Conservation (phyloP, 2,797 vertebrate genomes). For the Hyperoplus lanceolatus region DNA sequence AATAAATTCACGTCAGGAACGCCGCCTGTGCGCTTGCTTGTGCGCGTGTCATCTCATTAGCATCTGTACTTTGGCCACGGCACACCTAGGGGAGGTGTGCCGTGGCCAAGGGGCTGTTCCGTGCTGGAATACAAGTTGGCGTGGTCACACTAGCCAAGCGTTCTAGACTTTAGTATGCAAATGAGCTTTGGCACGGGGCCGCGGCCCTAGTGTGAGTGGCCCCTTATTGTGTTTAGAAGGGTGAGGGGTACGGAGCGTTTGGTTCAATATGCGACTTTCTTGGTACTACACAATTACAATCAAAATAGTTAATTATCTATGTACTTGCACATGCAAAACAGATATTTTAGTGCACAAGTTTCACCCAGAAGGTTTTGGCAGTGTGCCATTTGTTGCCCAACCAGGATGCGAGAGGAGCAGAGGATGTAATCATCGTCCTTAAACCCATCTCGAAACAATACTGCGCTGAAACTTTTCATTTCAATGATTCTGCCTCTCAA, state of each 20-base stretch:
- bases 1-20: too few species aligned
- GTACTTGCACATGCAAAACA: too few species aligned
- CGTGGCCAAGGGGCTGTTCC: too few species aligned
- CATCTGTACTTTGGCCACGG: too few species aligned
- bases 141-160: too few species aligned
- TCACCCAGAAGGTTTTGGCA: neutral
- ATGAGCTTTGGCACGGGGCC: too few species aligned
- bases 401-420: neutral
- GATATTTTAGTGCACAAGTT: neutral
- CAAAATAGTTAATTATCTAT: neutral
- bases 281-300: neutral
- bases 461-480: neutral
- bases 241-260: neutral
- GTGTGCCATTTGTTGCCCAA: neutral
- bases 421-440: neutral
- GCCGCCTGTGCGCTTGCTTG: too few species aligned
- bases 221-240: neutral
- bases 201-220: too few species aligned
- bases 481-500: neutral
- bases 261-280: neutral
- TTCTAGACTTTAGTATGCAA: too few species aligned
- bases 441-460: neutral
- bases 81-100: too few species aligned
- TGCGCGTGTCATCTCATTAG: too few species aligned
- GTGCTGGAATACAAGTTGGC: too few species aligned